Conservation (phyloP, 2,113 vertebrate genomes). For the Leptocoma aspasia region DNA sequence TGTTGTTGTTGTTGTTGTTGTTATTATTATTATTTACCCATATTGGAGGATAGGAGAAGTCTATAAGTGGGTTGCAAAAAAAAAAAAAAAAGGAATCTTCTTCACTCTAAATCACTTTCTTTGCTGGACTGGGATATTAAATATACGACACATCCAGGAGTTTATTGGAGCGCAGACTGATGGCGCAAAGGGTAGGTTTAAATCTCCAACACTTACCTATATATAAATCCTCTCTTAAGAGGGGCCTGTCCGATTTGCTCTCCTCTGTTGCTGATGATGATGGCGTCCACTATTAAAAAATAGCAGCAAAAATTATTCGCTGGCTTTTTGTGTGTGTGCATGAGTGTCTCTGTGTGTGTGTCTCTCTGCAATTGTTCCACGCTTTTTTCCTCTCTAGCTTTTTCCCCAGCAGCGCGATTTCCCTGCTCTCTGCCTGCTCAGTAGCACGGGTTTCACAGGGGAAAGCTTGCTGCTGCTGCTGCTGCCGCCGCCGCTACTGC, state of each 20-base stretch:
- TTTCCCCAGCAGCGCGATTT: conserved; percentile 70
- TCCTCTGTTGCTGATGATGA: conserved; percentile 69
- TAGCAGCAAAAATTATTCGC: conserved; percentile 83
- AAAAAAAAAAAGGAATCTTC: conserved; percentile 81
- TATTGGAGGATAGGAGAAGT: conserved; percentile 90
- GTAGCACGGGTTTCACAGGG: conserved; percentile 81
- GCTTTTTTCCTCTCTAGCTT: conserved; percentile 78
- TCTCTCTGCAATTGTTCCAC: conserved; percentile 80
- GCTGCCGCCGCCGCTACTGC: background rate
- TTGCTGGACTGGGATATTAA: conserved; percentile 95
- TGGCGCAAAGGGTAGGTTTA: conserved; percentile 99
- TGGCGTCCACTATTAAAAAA: conserved; percentile 80
- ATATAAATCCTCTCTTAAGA: conserved; percentile 88
- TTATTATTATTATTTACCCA: conserved; percentile 75
- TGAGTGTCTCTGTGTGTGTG: conserved; percentile 71
- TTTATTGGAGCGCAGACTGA: conserved; percentile 99
- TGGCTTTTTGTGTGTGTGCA: conserved; percentile 74
- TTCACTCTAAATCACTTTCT: conserved; percentile 92
- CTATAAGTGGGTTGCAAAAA: conserved; percentile 82
- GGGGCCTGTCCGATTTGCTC: conserved; percentile 80
- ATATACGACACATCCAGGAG: conserved; percentile 97
- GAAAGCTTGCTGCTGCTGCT: conserved; percentile 62
- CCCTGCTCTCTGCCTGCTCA: conserved; percentile 73
- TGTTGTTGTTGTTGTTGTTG: conserved; percentile 65
- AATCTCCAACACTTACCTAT: conserved; percentile 93